A percentile compares a stretch with the other conserved stretches of the same genome.
phyloP scores from a whole-genome alignment of 1,140 invertebrate species.

The Drosophila rufa region DNA sequence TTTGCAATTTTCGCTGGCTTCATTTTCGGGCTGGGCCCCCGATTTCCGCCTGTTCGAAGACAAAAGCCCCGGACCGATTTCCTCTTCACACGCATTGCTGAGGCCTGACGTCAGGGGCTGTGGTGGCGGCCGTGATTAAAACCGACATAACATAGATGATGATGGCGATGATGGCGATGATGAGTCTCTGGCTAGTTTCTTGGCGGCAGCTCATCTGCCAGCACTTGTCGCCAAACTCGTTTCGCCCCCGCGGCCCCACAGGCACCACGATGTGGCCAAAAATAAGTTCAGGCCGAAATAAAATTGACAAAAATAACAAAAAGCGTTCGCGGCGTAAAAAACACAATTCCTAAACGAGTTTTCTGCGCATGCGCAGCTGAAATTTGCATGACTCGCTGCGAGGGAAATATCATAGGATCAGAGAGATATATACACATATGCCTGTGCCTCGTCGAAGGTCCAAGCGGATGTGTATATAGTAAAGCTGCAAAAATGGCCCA shows the following conservation, averaged over 20 bases:
- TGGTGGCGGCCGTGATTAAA: constrained; percentile 2
- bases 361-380: constrained; percentile 46
- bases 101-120: constrained; percentile 55
- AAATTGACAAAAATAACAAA: constrained; percentile 37
- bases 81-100: constrained; percentile 54
- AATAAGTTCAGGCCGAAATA: constrained; percentile 32
- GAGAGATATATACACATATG: constrained; percentile 15
- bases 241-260: constrained; percentile 52
- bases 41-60: constrained; percentile 54
- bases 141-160: not conserved
- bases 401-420: constrained; percentile 26
- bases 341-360: constrained; percentile 40
- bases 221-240: constrained; percentile 70
- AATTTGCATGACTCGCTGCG: constrained; percentile 42
- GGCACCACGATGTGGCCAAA: constrained; percentile 35
- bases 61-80: constrained; percentile 26
- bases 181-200: constrained; percentile 30
- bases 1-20: constrained; percentile 21
- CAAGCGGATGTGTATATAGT: constrained; percentile 17
- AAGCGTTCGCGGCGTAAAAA: constrained; percentile 10
- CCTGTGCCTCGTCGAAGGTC: constrained; percentile 3
- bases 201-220: constrained; percentile 23
- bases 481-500: not conserved
- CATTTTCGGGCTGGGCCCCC: constrained; percentile 31
- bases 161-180: not conserved